These are phyloP conservation scores for Drosophila bocki DNA, from an alignment of 1,140 invertebrate genomes.

Conservation along the genomic window DNA sequence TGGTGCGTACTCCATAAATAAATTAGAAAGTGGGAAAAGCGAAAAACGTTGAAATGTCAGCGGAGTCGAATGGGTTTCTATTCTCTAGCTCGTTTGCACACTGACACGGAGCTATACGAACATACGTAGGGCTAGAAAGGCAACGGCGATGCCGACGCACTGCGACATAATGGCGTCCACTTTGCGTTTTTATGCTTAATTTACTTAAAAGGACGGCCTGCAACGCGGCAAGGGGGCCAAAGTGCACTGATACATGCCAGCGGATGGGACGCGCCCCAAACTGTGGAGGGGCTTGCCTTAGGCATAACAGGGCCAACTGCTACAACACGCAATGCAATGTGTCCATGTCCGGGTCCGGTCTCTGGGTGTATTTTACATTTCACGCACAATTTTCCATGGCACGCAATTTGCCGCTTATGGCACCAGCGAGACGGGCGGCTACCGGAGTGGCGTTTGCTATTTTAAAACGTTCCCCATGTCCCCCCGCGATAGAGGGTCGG, in stretches of 20 bases:
- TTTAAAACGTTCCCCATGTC: conserved; percentile 54
- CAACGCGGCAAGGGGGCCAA: conserved; percentile 20
- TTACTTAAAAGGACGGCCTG: conserved; percentile 80
- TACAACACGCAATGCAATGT: conserved; percentile 64
- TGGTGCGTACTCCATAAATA: conserved; percentile 72
- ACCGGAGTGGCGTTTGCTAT: conserved; percentile 36
- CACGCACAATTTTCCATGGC: conserved; percentile 82
- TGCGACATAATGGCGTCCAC: conserved; percentile 84
- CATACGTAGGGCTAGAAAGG: not conserved
- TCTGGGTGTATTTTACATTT: conserved; percentile 76
- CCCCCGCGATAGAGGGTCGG: not conserved
- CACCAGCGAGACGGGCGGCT: conserved; percentile 28
- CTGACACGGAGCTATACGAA: conserved; percentile 18
- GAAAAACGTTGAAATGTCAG: conserved; percentile 68
- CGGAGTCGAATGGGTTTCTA: conserved; percentile 23
- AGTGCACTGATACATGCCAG: conserved; percentile 51
- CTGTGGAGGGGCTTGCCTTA: conserved; percentile 41
- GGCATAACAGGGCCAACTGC: conserved; percentile 34
- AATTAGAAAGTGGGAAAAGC: conserved; percentile 77
- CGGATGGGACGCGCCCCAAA: conserved; percentile 43
- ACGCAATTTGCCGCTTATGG: conserved; percentile 79
- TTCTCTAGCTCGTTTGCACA: conserved; percentile 40
- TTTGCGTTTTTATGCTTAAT: conserved; percentile 85
- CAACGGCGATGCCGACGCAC: conserved; percentile 56
- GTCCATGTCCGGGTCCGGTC: conserved; percentile 22